Evolutionary conservation across 2,888 invertebrate species (phyloP).

Genomic region (Thera britannica): DNA sequence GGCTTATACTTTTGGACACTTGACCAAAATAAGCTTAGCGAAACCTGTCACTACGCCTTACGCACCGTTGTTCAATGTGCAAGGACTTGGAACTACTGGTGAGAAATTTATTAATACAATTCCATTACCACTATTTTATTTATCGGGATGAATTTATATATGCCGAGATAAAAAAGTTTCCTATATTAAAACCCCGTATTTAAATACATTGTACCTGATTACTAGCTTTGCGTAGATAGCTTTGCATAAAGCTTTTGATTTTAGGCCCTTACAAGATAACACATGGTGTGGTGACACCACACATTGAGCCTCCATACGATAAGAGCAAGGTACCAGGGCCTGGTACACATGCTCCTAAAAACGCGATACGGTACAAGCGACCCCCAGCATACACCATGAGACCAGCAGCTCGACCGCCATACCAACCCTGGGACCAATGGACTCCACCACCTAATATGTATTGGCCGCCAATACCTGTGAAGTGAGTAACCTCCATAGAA

Average conservation of each 20-base stretch:
- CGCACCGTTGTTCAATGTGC: conserved; percentile 60
- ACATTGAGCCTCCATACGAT: conserved; percentile 45
- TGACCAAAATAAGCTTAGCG: conserved; percentile 44
- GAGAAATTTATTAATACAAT: conserved; percentile 6
- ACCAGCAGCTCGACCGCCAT: conserved; percentile 56
- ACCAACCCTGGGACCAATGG: conserved; percentile 66
- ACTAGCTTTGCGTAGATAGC: too few relatives aligned
- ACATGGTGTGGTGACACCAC: conserved; percentile 58
- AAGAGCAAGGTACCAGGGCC: conserved; percentile 62
- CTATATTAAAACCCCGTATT: too few relatives aligned
- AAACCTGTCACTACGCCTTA: conserved; percentile 53
- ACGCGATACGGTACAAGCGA: conserved; percentile 47
- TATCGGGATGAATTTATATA: neutral
- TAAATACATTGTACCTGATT: neutral
- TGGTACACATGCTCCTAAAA: conserved; percentile 53
- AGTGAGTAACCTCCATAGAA: conserved; percentile 45
- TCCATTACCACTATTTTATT: neutral
- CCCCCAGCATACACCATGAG: conserved; percentile 64
- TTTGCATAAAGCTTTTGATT: neutral
- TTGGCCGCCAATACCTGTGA: conserved; percentile 57
- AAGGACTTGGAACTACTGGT: conserved; percentile 57
- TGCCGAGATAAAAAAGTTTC: neutral
- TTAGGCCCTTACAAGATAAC: conserved; percentile 41
- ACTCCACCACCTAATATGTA: conserved; percentile 76
- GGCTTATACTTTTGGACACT: conserved; percentile 69